Conservation (phyloP, 2,113 vertebrate genomes). For the Cepphus grylle region DNA sequence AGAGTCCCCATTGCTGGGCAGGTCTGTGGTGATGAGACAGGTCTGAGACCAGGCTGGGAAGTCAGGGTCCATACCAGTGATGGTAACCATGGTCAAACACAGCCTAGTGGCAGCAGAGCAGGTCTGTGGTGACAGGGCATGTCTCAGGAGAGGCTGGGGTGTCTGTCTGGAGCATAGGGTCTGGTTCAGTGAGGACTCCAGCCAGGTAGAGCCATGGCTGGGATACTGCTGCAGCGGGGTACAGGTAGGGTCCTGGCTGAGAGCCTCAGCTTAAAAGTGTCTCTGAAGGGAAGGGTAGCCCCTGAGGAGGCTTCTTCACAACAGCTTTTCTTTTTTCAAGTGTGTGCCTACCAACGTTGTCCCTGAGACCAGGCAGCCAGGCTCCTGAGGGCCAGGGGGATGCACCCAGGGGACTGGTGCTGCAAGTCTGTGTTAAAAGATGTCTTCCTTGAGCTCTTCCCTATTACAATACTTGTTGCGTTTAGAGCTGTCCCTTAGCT, state of each 20-base stretch:
- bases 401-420: no score
- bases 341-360: background rate
- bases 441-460: background rate
- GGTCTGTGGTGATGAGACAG: background rate
- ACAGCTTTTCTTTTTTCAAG: background rate
- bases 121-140: background rate
- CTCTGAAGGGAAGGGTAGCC: background rate
- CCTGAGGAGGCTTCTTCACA: background rate
- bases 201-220: background rate
- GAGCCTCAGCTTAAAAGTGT: background rate
- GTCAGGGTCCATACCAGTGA: background rate
- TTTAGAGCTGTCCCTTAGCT: background rate
- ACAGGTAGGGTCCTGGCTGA: background rate
- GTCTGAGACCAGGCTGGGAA: background rate
- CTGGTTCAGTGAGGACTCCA: rapidly evolving
- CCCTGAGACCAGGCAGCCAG: background rate
- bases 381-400: no score
- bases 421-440: background rate
- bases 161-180: no score
- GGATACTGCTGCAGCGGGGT: rapidly evolving
- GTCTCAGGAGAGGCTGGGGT: background rate
- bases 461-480: no score
- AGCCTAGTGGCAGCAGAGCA: background rate
- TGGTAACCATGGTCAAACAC: background rate
- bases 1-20: background rate